A percentile compares a stretch with the other conserved stretches of the same genome.
Conservation (phyloP, 2,888 invertebrate genomes). For the Xestia rhomboidea region DNA sequence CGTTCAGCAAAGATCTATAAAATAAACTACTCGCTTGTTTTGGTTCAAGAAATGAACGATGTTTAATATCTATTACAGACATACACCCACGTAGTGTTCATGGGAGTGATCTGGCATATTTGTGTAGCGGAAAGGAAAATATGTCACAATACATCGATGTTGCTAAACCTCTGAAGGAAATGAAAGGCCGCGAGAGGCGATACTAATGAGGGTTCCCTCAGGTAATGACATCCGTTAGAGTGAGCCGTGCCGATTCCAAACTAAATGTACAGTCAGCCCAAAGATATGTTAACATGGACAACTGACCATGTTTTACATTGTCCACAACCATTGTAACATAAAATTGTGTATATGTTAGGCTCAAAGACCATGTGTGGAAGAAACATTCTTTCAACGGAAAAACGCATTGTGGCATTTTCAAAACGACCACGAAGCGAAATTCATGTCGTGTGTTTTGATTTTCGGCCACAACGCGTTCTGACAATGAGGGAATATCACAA, state of each 20-base stretch:
- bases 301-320: not conserved
- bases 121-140: constrained; percentile 17
- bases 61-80: not conserved
- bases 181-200: constrained; percentile 23
- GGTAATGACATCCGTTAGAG: constrained; percentile 51
- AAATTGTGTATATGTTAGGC: not conserved
- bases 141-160: constrained; percentile 45
- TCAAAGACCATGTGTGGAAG: not conserved
- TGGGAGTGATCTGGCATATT: constrained; percentile 12
- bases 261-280: constrained; percentile 11
- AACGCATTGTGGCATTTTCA: not conserved
- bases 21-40: not conserved
- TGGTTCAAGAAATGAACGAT: not conserved
- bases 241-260: constrained; percentile 10
- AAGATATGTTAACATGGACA: not conserved
- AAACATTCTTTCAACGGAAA: not conserved
- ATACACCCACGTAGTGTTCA: constrained; percentile 9
- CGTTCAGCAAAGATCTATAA: not conserved
- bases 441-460: not conserved
- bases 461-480: not conserved
- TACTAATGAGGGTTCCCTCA: constrained; percentile 49
- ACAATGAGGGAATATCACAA: not conserved
- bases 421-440: not conserved
- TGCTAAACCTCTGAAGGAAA: constrained; percentile 45
- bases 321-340: not conserved